Evolutionary conservation across 2,888 invertebrate genomes (phyloP).

Genomic region (Anoplius nigerrimus): DNA sequence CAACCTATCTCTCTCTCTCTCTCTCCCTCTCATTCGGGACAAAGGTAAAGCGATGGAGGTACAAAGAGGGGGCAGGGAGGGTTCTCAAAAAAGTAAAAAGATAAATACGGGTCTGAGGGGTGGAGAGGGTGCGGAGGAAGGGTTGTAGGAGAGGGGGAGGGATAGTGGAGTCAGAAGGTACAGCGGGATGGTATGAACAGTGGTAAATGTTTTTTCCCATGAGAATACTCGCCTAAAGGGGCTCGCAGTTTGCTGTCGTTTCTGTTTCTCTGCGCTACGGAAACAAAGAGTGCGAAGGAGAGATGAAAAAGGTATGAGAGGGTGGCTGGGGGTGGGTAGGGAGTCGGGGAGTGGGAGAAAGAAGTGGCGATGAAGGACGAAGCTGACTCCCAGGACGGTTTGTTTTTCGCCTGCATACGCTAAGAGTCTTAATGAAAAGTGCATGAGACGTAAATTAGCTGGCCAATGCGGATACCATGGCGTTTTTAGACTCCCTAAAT

Average conservation of each 20-base stretch:
- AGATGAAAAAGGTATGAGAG: constrained; percentile 14
- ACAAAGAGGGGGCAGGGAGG: constrained; percentile 5
- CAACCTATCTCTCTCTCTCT: constrained; percentile 45
- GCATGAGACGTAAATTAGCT: constrained; percentile 59
- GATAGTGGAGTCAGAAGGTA: neutral
- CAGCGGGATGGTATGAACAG: constrained; percentile 6
- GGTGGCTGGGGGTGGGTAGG: neutral
- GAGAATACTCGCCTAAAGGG: constrained; percentile 51
- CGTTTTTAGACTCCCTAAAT: neutral
- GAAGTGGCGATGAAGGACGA: neutral
- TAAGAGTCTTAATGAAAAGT: constrained; percentile 59
- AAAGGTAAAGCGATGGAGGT: constrained; percentile 23
- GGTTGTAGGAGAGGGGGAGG: constrained; percentile 23
- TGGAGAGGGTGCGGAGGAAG: neutral
- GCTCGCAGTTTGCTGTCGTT: constrained; percentile 17
- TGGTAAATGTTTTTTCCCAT: constrained; percentile 63
- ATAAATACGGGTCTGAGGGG: neutral
- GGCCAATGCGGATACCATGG: constrained; percentile 32
- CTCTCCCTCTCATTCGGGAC: constrained; percentile 23
- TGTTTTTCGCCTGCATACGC: constrained; percentile 44
- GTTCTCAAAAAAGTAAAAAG: neutral
- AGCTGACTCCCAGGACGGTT: constrained; percentile 11
- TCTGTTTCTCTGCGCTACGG: neutral
- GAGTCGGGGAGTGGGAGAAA: neutral
- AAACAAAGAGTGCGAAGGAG: constrained; percentile 20